A percentile compares a stretch with the other conserved stretches of the same genome.
Evolutionary conservation across 35 echinoderm and acorn worm species (phyloP).

Genomic region (Heliocidaris tuberculata): DNA sequence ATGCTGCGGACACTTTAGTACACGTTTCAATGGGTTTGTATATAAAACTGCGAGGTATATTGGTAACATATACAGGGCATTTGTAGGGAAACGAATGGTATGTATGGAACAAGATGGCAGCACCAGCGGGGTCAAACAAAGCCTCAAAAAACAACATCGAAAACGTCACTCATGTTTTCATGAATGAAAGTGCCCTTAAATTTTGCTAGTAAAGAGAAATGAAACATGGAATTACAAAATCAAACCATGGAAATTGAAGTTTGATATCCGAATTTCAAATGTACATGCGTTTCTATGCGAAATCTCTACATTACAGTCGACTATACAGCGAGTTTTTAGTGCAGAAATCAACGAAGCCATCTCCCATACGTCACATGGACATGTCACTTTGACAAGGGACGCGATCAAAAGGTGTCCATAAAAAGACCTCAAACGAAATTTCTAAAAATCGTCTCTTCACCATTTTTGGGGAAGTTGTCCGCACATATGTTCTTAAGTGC

Average conservation of each 20-base stretch:
- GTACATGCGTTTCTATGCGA: conserved; percentile 63
- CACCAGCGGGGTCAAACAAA: conserved; percentile 85
- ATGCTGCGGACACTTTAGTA: conserved; percentile 59
- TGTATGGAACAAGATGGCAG: conserved; percentile 76
- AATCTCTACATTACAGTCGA: conserved; percentile 59
- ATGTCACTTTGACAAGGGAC: conserved; percentile 16
- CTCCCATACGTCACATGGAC: not conserved
- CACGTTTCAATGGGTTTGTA: conserved; percentile 68
- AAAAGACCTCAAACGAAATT: not conserved
- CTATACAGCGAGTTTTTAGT: conserved; percentile 65
- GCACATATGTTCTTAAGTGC: not conserved
- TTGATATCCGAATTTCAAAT: conserved; percentile 30
- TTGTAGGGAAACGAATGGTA: conserved; percentile 49
- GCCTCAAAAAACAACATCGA: conserved; percentile 90
- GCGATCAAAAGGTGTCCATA: not conserved
- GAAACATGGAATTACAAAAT: conserved; percentile 48
- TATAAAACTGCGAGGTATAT: conserved; percentile 64
- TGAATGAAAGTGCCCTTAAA: conserved; percentile 86
- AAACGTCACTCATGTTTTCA: conserved; percentile 76
- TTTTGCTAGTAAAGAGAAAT: conserved; percentile 12
- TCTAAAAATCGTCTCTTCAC: not conserved
- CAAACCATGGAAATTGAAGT: conserved; percentile 46
- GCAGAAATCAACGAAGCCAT: conserved; percentile 61
- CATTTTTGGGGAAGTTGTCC: not conserved
- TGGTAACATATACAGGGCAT: conserved; percentile 64